phyloP scores from a whole-genome alignment of 2,113 vertebrate genomes.

The Apistogramma diplotaenia region DNA sequence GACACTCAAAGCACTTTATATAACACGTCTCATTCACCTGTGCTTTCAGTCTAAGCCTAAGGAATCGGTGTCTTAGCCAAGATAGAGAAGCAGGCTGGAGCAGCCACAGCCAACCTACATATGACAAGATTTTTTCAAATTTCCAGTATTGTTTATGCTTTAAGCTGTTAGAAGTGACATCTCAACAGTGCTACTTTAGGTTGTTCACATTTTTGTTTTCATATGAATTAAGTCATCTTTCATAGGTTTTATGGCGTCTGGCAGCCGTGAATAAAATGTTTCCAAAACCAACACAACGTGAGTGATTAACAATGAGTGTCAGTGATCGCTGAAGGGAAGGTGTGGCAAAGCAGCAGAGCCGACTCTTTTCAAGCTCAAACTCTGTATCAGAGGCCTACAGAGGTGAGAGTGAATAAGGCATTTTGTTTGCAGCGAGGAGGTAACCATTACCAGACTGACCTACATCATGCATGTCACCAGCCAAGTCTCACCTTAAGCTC shows the following conservation, averaged over 20 bases:
- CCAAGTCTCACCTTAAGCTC: neutral
- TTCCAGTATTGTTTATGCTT: no score
- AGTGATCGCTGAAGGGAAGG: neutral
- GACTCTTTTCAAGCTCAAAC: neutral
- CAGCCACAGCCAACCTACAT: no score
- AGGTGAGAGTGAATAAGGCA: neutral
- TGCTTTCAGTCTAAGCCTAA: no score
- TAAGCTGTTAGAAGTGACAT: no score
- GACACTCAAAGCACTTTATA: no score
- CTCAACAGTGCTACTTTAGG: neutral
- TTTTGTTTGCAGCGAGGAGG: neutral
- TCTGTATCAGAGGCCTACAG: neutral
- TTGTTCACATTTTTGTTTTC: neutral
- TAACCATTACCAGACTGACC: neutral
- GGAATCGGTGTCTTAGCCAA: no score
- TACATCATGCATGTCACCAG: neutral
- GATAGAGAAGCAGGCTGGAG: no score
- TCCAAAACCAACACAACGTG: neutral
- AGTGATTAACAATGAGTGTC: neutral
- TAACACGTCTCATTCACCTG: no score
- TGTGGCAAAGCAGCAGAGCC: neutral
- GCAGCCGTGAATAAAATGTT: accelerated
- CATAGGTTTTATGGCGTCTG: neutral
- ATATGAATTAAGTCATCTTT: neutral
- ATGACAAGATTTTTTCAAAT: no score